Evolutionary conservation across 2,113 vertebrate species (phyloP), one percentile per base, ranked within the genome.

Genomic region (Pachypanchax playfairii): DNA sequence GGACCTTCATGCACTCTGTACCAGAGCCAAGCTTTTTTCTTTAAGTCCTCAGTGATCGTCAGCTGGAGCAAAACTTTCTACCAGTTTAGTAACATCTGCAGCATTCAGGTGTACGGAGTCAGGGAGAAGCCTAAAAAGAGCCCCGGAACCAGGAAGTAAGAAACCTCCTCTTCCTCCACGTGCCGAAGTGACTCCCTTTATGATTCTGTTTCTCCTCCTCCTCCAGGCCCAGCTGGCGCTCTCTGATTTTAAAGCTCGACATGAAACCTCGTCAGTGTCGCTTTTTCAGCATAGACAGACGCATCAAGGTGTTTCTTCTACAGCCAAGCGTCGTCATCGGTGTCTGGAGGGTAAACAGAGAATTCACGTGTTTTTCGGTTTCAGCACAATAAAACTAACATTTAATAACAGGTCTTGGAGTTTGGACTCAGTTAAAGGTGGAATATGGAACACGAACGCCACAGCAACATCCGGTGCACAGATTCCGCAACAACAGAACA

Each of bases 281-380:
- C 0, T 11, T 51, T 14, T 17, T 79, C 0, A 66, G 74, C 2
- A 60, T 7, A 31, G 83, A 84, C 67, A 4, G 9, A 3, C 47
- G 66, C 14, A 33, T 88, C 6, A 62, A 21, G 1, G 22, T 85
- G 14, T 8, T 38, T 0, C 43, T 26, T 10, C 21, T 76, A 14
- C 15, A 38, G 0, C 67, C 57, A 0, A 61, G 47, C 24, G 50
- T 87, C 22, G 6, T 82, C 44, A 1, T 88, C 0, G 87, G 76
- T 9, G 6, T 79, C 57, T 85, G 74, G 84, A 80, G 66, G 85
- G 87, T 85, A 33, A 75, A 13, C 33, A 5, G 3, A 5, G 3
- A n/a, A 14, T 10, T 3, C 18, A 11, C 17, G 33, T 14, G 28
- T 14, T 3, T 18, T 49, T 29, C 7, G 28, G 4, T 29, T 5